Conservation (phyloP, 1,140 invertebrate genomes). For the Zaprionus ghesquierei region DNA sequence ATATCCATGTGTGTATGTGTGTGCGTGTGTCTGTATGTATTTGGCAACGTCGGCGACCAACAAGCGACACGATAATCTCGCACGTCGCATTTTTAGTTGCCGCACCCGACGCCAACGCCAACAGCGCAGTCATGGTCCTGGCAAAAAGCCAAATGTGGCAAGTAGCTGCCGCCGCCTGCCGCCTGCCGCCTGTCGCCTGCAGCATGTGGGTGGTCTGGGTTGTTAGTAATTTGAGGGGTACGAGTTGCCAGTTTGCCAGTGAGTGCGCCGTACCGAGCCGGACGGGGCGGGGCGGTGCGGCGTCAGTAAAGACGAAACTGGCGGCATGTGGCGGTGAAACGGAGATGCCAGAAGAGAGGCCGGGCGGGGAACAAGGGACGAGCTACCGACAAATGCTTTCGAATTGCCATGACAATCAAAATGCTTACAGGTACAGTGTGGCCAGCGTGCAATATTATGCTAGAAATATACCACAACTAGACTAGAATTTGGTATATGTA, state of each 20-base stretch:
- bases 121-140: constrained; percentile 52
- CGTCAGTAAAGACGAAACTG: background rate
- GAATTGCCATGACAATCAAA: constrained; percentile 81
- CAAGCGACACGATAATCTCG: constrained; percentile 80
- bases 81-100: constrained; percentile 81
- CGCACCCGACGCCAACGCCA: constrained; percentile 39
- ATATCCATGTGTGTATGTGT: background rate
- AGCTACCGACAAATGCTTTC: constrained; percentile 78
- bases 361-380: constrained; percentile 3
- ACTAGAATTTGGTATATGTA: no score
- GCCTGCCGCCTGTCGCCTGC: constrained; percentile 40
- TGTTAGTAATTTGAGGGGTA: constrained; percentile 35
- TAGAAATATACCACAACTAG: background rate
- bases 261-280: constrained; percentile 35
- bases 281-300: constrained; percentile 16
- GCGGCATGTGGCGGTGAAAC: background rate
- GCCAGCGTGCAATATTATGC: constrained; percentile 2
- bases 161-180: constrained; percentile 67
- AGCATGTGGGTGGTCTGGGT: constrained; percentile 20
- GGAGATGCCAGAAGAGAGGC: background rate
- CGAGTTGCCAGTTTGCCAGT: constrained; percentile 33
- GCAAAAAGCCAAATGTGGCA: constrained; percentile 80
- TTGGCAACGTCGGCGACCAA: constrained; percentile 59
- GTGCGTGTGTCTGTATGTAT: constrained; percentile 24
- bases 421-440: constrained; percentile 76